A percentile compares a stretch with the other conserved stretches of the same genome.
Conservation (phyloP, 2,888 invertebrate species). For the Polymixis flavicincta region DNA sequence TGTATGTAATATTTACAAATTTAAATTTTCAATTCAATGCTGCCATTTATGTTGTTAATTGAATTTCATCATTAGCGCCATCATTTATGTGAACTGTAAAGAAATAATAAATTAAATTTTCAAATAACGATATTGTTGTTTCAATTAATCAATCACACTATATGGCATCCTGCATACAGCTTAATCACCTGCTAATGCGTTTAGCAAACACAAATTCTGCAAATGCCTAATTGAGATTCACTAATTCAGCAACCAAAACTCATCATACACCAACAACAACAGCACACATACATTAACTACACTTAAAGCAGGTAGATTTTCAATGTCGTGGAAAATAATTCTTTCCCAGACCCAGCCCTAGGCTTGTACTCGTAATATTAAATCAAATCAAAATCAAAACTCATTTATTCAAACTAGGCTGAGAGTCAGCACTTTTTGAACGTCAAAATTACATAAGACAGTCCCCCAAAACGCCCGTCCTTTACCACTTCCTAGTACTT, state of each 20-base stretch:
- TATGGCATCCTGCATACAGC: background rate
- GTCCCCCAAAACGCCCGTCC: too few relatives aligned
- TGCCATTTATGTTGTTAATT: constrained; percentile 54
- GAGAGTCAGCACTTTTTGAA: too few relatives aligned
- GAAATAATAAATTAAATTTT: constrained; percentile 64
- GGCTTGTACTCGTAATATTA: too few relatives aligned
- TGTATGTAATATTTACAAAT: constrained; percentile 80
- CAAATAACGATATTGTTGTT: constrained; percentile 25
- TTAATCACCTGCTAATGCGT: background rate
- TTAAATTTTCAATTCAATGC: constrained; percentile 59
- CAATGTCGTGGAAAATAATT: background rate
- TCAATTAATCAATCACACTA: constrained; percentile 11
- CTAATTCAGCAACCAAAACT: background rate
- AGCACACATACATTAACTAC: background rate
- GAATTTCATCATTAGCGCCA: constrained; percentile 44
- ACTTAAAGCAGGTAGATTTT: background rate
- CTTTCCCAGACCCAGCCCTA: background rate
- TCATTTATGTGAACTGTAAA: constrained; percentile 50
- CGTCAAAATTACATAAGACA: too few relatives aligned
- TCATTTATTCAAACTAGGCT: too few relatives aligned
- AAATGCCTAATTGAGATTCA: background rate
- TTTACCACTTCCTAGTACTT: too few relatives aligned
- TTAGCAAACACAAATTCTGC: background rate
- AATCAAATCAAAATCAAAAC: too few relatives aligned
- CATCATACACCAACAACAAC: background rate